Evolutionary conservation across 2,888 invertebrate genomes (phyloP), one percentile per base, ranked within the genome.

Genomic region (Phragmatobia fuliginosa): DNA sequence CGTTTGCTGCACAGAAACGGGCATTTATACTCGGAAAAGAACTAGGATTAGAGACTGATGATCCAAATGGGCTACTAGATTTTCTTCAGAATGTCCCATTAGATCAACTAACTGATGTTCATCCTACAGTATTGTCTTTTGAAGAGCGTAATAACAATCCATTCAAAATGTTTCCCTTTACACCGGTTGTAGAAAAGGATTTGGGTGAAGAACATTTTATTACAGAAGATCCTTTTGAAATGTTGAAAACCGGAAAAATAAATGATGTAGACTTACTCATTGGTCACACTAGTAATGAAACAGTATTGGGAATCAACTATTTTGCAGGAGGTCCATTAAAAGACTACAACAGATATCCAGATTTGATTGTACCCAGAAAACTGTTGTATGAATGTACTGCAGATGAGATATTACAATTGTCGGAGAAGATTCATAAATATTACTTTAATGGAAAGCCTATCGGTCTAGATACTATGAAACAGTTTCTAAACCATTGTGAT

Each of bases 131-230:
- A 1, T 25, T 86, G 8, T 72, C 83, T 8, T 82, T 80, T 16
- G 92, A 91, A 80, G 83, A 86, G 65, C 60, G 68, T 0, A 72
- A 72, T 10, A 73, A 80, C 21, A 86, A 84, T 28, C 25, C 83
- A 3, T 6, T 84, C 0, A 90, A 90, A 74, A 77, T 88, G 69
- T 88, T 73, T 66, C 82, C 85, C 67, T 91, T 90, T 38, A 86
- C 87, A 10, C 90, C 90, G 16, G 89, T 91, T 5, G 77, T 89
- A 0, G 92, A 92, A 77, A 91, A 90, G 81, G 75, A 71, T 52
- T 75, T 66, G 49, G 78, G 76, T 3, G 59, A 73, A 38, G 65
- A 73, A 28, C 33, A 63, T 31, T 77, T 77, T 28, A 49, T 77
- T n/a, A 67, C 31, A 16, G 33, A 73, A 52, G 58, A 67, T 31